Evolutionary conservation across 2,888 invertebrate genomes (phyloP), one percentile per base, ranked within the genome.

Genomic region (Chelonus formosanus): DNA sequence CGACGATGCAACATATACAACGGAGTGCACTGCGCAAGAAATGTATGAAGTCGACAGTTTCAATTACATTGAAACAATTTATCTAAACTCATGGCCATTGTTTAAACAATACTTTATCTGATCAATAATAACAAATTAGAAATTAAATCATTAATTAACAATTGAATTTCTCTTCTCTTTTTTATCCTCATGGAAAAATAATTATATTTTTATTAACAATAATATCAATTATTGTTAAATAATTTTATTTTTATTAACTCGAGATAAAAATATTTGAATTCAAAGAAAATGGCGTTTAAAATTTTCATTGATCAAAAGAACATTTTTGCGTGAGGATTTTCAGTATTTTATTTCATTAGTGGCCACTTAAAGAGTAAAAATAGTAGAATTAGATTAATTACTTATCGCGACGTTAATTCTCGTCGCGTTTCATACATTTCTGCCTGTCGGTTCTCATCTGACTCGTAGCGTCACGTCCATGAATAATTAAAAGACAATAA

Each of bases 21-120:
- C 76, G 78, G 77, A 76, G 78, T 78, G 75, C 78, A 71, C 78
- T 81, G 68, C 78, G 79, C 75, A 81, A 81, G 78, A 80, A 82
- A 81, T 79, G 80, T 82, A 81, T 80, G 80, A 79, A 79, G 77
- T 76, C 77, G 77, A 76, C 74, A 75, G 77, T 76, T 78, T 77
- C 76, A 75, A 70, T 62, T 73, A 20, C 31, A 44, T 50, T 34
- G 45, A 7, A 35, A 35, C 35, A 57, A 58, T 50, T 59, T 47
- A 58, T 34, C 58, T 43, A 59, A 57, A 52, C 20, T 10, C 34
- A 63, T n/a, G 45, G 44, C 34, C 40, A 61, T 34, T 32, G 7
- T 20, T 20, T 20, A 20, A 20, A 20, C 20, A 20, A 20, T 20
- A 20, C 2, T 20, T 20, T 1, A 20, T 20, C 20, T 1, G 20